A percentile compares a stretch with the other conserved stretches of the same genome.
Evolutionary conservation across 2,797 vertebrate species (phyloP).

Genomic region (Falco concolor): DNA sequence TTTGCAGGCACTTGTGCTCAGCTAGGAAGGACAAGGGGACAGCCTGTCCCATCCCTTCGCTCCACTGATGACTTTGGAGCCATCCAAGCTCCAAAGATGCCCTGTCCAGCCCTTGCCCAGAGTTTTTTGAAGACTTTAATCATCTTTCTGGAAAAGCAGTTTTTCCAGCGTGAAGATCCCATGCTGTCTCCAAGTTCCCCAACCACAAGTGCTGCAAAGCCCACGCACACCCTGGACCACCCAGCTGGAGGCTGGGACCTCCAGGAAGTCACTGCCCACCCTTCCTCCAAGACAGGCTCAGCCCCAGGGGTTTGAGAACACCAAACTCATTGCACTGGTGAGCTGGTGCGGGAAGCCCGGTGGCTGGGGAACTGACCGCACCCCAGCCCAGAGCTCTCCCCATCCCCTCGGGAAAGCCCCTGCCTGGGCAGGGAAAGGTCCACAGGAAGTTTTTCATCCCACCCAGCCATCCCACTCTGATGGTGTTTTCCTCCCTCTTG

Average conservation of each 20-base stretch:
- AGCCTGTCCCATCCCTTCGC: background rate
- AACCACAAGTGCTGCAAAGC: background rate
- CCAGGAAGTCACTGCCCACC: background rate
- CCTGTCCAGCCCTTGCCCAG: background rate
- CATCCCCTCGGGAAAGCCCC: background rate
- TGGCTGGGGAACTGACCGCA: accelerated
- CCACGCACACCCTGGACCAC: background rate
- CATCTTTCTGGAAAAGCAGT: background rate
- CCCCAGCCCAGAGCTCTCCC: background rate
- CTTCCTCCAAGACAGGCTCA: background rate
- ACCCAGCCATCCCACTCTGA: background rate
- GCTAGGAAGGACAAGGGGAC: background rate
- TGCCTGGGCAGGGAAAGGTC: background rate
- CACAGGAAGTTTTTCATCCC: background rate
- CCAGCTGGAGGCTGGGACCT: background rate
- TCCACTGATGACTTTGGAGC: accelerated
- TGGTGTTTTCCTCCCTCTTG: background rate
- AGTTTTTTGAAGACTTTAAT: background rate
- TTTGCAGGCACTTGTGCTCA: background rate
- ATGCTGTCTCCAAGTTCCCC: background rate
- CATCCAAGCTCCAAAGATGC: background rate
- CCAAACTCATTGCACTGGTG: background rate
- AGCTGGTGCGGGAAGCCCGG: background rate
- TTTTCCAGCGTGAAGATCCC: background rate
- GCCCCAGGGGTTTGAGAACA: background rate